Conservation (phyloP, 2,888 invertebrate species). For the Neoascia interrupta region DNA sequence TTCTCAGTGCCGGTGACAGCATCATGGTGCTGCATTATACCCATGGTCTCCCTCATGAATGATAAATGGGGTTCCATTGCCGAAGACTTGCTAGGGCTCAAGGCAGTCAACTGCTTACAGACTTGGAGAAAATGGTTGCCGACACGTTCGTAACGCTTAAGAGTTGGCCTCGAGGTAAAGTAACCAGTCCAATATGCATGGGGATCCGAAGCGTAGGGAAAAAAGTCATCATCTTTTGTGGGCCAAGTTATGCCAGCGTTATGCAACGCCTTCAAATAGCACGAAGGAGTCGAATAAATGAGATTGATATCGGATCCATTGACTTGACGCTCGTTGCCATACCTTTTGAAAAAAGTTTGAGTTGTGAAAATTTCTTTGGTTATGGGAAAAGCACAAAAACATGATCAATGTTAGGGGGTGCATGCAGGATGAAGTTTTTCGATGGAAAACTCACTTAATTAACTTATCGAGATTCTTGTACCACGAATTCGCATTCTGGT, state of each 20-base stretch:
- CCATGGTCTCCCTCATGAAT: constrained; percentile 83
- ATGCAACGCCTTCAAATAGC: constrained; percentile 89
- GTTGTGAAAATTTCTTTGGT: not conserved
- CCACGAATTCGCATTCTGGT: constrained; percentile 87
- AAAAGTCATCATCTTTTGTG: constrained; percentile 91
- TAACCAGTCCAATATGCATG: constrained; percentile 97
- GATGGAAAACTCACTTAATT: constrained; percentile 84
- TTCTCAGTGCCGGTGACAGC: constrained; percentile 92
- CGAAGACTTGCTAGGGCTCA: constrained; percentile 78
- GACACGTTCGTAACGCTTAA: constrained; percentile 88
- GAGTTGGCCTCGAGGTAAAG: constrained; percentile 89
- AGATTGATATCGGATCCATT: constrained; percentile 86
- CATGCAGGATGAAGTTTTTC: constrained; percentile 25
- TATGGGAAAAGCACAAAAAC: constrained; percentile 2
- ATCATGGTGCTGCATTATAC: constrained; percentile 94
- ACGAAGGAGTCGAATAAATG: constrained; percentile 92
- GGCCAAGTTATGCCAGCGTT: constrained; percentile 85
- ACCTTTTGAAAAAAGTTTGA: constrained; percentile 70
- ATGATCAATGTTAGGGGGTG: constrained; percentile 35
- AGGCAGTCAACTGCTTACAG: constrained; percentile 86
- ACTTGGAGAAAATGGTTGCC: constrained; percentile 88
- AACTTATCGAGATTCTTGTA: constrained; percentile 93
- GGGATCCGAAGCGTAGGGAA: constrained; percentile 92
- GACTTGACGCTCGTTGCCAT: constrained; percentile 75
- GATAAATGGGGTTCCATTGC: constrained; percentile 77